phyloP scores from a whole-genome alignment of 2,113 vertebrate genomes.

The Notarius quadriscutis region DNA sequence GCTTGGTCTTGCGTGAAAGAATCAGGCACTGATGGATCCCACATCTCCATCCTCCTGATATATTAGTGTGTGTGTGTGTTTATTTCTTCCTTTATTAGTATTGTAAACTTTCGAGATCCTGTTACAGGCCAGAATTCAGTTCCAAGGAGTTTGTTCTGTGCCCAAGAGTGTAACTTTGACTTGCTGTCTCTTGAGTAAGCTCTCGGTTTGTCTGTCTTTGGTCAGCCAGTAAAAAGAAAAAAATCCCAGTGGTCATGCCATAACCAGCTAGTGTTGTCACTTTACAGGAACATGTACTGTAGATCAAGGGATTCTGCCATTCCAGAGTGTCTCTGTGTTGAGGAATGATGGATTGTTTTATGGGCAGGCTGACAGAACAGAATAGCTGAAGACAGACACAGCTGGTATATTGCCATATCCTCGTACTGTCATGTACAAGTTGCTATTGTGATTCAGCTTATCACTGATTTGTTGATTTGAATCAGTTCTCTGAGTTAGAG shows the following conservation, averaged over 20 bases:
- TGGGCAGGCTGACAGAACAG: constrained; percentile 28
- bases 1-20: constrained; percentile 66
- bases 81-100: constrained; percentile 70
- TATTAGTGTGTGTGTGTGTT: constrained; percentile 25
- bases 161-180: constrained; percentile 8
- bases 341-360: constrained; percentile 35
- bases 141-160: constrained; percentile 40
- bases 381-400: constrained; percentile 21
- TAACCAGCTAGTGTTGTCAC: constrained; percentile 34
- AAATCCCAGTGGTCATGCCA: constrained; percentile 24
- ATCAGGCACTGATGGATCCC: constrained; percentile 58
- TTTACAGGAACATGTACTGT: constrained; percentile 45
- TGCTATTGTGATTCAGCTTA: constrained; percentile 14
- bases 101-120: constrained; percentile 63
- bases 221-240: constrained; percentile 35
- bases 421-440: neutral
- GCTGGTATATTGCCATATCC: constrained; percentile 8
- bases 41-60: constrained; percentile 56
- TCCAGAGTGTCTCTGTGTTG: constrained; percentile 34
- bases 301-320: constrained; percentile 34
- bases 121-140: constrained; percentile 61
- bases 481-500: neutral
- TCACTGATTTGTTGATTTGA: neutral
- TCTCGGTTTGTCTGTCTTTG: constrained; percentile 12
- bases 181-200: constrained; percentile 19